These are phyloP conservation scores for Ranitomeya imitator DNA, from an alignment of 2,113 vertebrate species.

Conservation along the genomic window DNA sequence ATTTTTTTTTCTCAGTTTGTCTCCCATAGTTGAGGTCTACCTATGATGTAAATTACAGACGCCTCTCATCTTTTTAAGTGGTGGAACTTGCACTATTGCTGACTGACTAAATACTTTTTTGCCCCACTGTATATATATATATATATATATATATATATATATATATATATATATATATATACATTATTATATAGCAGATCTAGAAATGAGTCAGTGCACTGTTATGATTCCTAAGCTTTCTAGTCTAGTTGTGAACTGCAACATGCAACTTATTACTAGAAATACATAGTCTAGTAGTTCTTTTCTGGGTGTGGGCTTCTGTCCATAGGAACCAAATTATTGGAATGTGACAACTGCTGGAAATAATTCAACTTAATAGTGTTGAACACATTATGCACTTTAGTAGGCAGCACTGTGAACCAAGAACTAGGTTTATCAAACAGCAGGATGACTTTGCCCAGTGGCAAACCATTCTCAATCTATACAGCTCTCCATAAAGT, in stretches of 20 bases:
- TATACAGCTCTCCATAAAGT: conserved; percentile 39
- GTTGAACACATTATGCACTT: conserved; percentile 46
- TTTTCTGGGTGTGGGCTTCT: conserved; percentile 15
- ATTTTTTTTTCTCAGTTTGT: too few relatives aligned
- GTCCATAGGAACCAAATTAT: conserved; percentile 39
- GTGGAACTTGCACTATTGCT: too few relatives aligned
- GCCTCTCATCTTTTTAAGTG: too few relatives aligned
- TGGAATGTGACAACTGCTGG: conserved; percentile 35
- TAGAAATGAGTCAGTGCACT: background rate
- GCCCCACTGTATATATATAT: too few relatives aligned
- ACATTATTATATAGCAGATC: background rate
- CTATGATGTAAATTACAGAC: too few relatives aligned
- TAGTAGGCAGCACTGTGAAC: conserved; percentile 49
- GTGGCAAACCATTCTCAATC: conserved; percentile 48
- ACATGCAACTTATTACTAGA: background rate
- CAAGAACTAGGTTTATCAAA: conserved; percentile 55
- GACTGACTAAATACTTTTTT: too few relatives aligned
- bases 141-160: too few relatives aligned
- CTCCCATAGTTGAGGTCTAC: too few relatives aligned
- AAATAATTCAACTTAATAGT: conserved; percentile 53
- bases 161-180: too few relatives aligned
- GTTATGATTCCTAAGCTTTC: background rate
- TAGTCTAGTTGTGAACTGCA: background rate
- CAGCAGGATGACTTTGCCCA: conserved; percentile 51
- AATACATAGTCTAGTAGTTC: background rate